Conservation (phyloP, 2,113 vertebrate genomes). For the Turdus rufiventris region DNA sequence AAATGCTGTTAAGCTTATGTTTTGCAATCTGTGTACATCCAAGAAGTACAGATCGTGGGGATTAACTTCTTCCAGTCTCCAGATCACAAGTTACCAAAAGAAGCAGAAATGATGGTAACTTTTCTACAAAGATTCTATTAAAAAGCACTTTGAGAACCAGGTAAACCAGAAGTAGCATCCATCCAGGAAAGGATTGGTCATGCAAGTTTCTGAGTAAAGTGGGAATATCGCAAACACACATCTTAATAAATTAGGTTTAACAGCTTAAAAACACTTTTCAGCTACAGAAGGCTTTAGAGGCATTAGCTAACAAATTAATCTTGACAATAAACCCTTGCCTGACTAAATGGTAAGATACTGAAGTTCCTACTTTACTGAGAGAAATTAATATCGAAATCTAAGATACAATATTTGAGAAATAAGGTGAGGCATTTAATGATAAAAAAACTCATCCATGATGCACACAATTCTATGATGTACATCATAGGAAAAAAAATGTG, state of each 20-base stretch:
- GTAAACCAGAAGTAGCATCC: background rate
- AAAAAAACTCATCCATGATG: background rate
- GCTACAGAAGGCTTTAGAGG: background rate
- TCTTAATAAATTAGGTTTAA: constrained; percentile 7
- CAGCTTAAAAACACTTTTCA: background rate
- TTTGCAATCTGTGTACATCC: constrained; percentile 43
- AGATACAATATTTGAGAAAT: background rate
- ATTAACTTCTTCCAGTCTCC: constrained; percentile 13
- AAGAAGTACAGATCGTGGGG: background rate
- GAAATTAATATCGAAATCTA: background rate
- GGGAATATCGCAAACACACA: background rate
- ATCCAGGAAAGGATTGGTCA: background rate
- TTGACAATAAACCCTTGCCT: background rate
- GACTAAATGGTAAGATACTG: background rate
- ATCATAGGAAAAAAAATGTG: background rate
- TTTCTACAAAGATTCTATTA: background rate
- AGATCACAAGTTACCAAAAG: background rate
- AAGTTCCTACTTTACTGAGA: background rate
- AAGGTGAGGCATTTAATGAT: background rate
- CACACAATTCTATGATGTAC: background rate
- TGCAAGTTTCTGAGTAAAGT: background rate
- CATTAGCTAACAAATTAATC: constrained; percentile 23
- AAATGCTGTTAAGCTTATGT: constrained; percentile 43
- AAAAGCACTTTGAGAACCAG: background rate
- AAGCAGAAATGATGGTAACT: background rate